Conservation (phyloP, 2,888 invertebrate species). For the Oxycera nigricornis region DNA sequence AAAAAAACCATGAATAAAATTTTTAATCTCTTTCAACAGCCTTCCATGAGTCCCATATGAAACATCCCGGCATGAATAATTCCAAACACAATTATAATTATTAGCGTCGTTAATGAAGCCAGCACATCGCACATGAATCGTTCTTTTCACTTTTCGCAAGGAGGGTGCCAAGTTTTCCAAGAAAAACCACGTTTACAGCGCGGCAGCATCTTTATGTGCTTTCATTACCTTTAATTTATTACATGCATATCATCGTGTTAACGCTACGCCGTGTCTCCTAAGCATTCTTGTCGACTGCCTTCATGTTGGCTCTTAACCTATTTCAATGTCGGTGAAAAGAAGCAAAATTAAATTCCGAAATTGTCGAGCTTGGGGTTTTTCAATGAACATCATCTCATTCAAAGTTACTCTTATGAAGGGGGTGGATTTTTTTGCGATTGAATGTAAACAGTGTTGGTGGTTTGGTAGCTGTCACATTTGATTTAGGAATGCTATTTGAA, state of each 20-base stretch:
- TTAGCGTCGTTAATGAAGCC: neutral
- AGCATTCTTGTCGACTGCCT: neutral
- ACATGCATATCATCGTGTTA: neutral
- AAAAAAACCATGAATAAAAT: too few species aligned
- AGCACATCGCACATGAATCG: neutral
- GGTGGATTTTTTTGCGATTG: too few species aligned
- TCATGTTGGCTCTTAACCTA: neutral
- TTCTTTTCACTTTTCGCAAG: neutral
- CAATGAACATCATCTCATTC: neutral
- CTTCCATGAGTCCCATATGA: too few species aligned
- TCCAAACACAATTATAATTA: neutral
- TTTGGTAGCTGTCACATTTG: too few species aligned
- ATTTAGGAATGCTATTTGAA: too few species aligned
- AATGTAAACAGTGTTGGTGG: too few species aligned
- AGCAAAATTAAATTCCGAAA: neutral
- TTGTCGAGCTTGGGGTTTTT: neutral
- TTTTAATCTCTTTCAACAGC: too few species aligned
- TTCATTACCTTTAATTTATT: conserved; percentile 12
- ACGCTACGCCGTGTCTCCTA: neutral
- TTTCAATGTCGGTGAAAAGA: neutral
- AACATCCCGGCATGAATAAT: neutral
- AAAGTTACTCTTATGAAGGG: too few species aligned
- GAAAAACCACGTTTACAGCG: neutral
- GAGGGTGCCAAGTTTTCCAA: neutral
- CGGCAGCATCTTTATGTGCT: neutral